Evolutionary conservation across 2,113 vertebrate genomes (phyloP).

Genomic region (Lophochroa leadbeateri): DNA sequence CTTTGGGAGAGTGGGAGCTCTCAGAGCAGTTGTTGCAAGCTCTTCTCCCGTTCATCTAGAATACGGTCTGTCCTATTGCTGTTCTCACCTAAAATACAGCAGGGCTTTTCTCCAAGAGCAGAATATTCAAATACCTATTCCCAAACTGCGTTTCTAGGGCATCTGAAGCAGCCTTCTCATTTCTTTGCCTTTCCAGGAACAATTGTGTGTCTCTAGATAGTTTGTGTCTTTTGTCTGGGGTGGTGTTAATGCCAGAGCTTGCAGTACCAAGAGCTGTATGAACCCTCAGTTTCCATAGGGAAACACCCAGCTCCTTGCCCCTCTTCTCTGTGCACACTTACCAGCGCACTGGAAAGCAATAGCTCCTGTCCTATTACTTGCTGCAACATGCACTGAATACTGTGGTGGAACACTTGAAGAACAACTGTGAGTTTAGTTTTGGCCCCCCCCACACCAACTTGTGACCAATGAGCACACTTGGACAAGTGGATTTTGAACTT

Average conservation of each 20-base stretch:
- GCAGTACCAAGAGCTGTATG: neutral
- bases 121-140: neutral
- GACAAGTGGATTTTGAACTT: neutral
- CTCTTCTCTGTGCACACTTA: neutral
- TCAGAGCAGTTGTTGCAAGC: neutral
- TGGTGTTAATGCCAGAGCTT: neutral
- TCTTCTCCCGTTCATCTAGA: neutral
- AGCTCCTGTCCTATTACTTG: neutral
- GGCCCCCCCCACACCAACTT: fast-evolving
- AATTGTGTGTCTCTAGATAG: neutral
- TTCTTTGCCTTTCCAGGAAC: neutral
- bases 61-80: neutral
- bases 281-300: neutral
- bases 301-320: neutral
- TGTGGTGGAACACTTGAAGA: neutral
- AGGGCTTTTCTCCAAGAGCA: neutral
- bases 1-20: neutral
- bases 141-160: neutral
- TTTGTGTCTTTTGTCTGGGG: neutral
- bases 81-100: neutral
- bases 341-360: neutral
- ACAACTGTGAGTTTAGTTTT: neutral
- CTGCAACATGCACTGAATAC: neutral
- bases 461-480: neutral
- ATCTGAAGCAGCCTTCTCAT: neutral